Evolutionary conservation across 2,113 vertebrate species (phyloP).

Genomic region (Microtus richardsoni): DNA sequence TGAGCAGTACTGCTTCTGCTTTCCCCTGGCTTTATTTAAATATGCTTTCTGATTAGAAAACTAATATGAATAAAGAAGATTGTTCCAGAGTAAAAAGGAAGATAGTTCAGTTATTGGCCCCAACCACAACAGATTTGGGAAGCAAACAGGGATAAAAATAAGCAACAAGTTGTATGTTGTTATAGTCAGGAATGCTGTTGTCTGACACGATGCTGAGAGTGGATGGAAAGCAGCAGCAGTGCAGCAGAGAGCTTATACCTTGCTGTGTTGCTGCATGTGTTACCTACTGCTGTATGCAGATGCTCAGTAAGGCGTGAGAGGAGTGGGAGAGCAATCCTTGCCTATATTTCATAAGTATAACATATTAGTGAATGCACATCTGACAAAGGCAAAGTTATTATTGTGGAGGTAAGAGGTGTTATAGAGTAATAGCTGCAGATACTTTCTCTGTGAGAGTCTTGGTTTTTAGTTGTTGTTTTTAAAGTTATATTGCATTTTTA

Average conservation of each 20-base stretch:
- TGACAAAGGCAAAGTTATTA: background rate
- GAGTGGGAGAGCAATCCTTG: background rate
- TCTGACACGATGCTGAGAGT: background rate
- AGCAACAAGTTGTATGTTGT: background rate
- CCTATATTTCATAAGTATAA: conserved; percentile 40
- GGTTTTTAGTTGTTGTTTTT: background rate
- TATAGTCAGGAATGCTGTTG: background rate
- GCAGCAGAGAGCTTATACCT: background rate
- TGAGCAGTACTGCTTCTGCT: no score
- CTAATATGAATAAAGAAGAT: background rate
- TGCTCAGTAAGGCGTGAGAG: background rate
- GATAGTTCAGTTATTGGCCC: background rate
- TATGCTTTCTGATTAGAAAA: background rate
- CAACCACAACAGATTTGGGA: background rate
- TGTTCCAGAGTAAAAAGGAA: background rate
- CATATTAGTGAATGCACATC: background rate
- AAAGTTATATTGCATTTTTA: background rate
- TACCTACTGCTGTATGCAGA: background rate
- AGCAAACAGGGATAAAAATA: background rate
- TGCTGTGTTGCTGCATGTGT: background rate
- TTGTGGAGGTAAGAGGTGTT: background rate
- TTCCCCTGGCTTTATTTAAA: background rate
- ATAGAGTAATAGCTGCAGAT: background rate
- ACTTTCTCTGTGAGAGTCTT: background rate
- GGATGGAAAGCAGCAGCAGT: background rate